These are phyloP conservation scores for Gortyna flavago DNA, from an alignment of 2,888 invertebrate genomes.

Conservation along the genomic window DNA sequence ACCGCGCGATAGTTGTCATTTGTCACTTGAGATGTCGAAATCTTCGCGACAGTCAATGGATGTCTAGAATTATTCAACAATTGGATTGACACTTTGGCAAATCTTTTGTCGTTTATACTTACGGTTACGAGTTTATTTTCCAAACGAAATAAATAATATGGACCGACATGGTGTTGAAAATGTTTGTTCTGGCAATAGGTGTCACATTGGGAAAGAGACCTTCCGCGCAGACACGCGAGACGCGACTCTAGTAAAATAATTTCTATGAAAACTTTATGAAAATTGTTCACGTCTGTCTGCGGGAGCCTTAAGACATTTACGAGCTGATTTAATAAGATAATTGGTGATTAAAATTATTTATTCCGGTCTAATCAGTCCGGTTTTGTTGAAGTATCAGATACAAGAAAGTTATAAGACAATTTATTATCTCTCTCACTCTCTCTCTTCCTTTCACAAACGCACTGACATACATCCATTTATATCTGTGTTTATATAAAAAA, in stretches of 20 bases:
- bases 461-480: slow-evolving; percentile 56
- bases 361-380: no score
- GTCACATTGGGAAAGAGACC: no score
- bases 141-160: no score
- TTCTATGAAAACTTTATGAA: no score
- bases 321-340: neutral
- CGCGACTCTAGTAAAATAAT: no score
- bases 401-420: no score
- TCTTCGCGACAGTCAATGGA: neutral
- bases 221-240: no score
- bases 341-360: no score
- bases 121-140: neutral
- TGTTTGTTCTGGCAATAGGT: no score
- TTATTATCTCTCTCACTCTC: neutral
- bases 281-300: no score
- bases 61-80: slow-evolving; percentile 15
- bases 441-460: slow-evolving; percentile 3
- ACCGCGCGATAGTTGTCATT: neutral
- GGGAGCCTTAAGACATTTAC: neutral
- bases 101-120: neutral
- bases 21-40: neutral
- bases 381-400: no score
- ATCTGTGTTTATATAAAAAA: slow-evolving; percentile 62
- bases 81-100: neutral
- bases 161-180: no score